phyloP scores from a whole-genome alignment of 35 echinoderm and acorn worm species.

The Chiridota heheva region DNA sequence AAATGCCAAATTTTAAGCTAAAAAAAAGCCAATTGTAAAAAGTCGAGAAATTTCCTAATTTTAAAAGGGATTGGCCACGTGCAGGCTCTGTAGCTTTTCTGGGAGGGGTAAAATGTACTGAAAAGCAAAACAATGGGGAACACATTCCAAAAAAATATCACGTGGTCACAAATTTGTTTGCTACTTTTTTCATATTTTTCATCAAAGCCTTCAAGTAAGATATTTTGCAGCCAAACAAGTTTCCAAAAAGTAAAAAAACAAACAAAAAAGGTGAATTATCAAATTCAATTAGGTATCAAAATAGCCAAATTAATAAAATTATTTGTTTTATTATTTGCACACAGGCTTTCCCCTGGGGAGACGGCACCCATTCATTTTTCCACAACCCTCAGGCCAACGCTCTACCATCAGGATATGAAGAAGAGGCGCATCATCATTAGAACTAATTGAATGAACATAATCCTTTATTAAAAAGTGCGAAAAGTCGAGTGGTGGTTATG shows the following conservation, averaged over 20 bases:
- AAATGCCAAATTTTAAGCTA: too few species aligned
- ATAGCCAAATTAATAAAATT: not conserved
- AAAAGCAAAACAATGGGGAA: too few species aligned
- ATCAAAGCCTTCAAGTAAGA: not conserved
- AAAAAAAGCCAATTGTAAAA: too few species aligned
- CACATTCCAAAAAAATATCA: too few species aligned
- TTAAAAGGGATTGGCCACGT: too few species aligned
- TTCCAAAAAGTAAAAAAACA: not conserved
- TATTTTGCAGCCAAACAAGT: not conserved
- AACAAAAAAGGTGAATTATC: not conserved
- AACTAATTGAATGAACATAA: not conserved
- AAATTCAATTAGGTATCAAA: too few species aligned
- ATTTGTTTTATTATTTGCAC: conserved; percentile 8
- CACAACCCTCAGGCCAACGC: conserved; percentile 74
- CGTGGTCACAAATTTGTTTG: too few species aligned
- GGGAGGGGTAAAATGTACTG: too few species aligned
- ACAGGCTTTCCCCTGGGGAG: conserved; percentile 88
- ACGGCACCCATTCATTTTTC: conserved; percentile 75
- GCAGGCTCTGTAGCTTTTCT: too few species aligned
- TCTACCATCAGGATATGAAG: conserved; percentile 85
- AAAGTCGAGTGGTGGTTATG: not conserved
- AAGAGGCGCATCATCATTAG: not conserved
- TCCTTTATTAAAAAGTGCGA: not conserved
- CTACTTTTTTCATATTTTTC: too few species aligned
- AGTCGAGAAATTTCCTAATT: too few species aligned